Percentiles rank a stretch among this genome's conserved stretches.
These are phyloP conservation scores for Heliornis fulica DNA, from an alignment of 2,113 vertebrate genomes.

Conservation along the genomic window DNA sequence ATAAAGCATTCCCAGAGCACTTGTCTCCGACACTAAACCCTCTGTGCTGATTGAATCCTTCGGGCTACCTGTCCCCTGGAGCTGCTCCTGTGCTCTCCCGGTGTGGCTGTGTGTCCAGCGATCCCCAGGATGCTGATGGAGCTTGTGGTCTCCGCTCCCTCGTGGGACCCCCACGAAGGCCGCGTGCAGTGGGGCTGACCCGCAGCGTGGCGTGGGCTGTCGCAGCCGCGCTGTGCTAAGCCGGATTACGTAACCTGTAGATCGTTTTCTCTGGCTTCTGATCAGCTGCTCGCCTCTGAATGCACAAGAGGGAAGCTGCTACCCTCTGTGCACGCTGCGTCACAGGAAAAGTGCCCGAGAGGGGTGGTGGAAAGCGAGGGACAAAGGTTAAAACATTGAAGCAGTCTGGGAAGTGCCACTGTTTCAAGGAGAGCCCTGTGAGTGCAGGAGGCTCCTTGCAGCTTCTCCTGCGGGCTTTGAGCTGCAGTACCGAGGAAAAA, in stretches of 20 bases:
- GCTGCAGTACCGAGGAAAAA: neutral
- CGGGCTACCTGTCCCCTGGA: neutral
- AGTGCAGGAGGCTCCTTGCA: neutral
- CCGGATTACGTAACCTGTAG: conserved; percentile 12
- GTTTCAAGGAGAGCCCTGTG: neutral
- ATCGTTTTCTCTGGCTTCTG: neutral
- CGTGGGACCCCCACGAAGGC: neutral
- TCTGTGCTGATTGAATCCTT: neutral
- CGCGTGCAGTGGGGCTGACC: neutral
- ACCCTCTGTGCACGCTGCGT: neutral
- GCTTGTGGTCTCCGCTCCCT: neutral
- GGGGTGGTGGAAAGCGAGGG: neutral
- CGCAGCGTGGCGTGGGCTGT: neutral
- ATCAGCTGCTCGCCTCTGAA: neutral
- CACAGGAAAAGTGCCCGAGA: neutral
- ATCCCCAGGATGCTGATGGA: neutral
- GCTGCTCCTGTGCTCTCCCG: neutral
- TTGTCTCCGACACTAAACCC: too few species aligned
- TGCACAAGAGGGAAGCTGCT: neutral
- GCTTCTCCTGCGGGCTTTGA: conserved; percentile 17
- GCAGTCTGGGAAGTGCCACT: neutral
- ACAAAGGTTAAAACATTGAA: conserved; percentile 38
- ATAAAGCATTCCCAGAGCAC: too few species aligned
- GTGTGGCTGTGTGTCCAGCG: neutral
- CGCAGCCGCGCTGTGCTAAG: neutral